Conservation (phyloP, 2,888 invertebrate genomes). For the Macrophya alboannulata region DNA sequence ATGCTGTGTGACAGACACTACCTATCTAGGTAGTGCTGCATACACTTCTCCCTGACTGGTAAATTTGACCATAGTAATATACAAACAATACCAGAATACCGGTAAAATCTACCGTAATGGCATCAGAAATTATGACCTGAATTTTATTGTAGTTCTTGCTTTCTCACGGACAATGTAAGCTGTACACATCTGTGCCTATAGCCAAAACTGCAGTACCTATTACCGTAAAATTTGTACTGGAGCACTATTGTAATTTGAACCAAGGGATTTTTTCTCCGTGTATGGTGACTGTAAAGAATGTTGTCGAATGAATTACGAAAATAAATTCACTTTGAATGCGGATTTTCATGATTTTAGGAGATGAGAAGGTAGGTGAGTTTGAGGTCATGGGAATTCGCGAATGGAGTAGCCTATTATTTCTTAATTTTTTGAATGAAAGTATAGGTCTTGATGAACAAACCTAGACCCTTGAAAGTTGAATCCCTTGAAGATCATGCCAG, state of each 20-base stretch:
- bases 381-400: no score
- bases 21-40: neutral
- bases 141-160: conserved; percentile 1
- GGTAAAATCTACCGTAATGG: neutral
- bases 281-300: no score
- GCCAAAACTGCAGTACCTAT: neutral
- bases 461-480: no score
- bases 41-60: neutral
- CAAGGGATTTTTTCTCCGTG: no score
- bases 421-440: no score
- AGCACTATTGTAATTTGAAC: no score
- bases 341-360: no score
- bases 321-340: no score
- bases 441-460: no score
- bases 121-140: neutral
- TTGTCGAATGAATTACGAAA: no score
- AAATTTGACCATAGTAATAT: neutral
- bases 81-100: neutral
- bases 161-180: neutral
- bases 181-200: neutral
- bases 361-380: no score
- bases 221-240: neutral
- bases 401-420: no score
- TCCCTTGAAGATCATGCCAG: neutral
- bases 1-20: neutral